Percentiles rank a stretch among this genome's conserved stretches.
Evolutionary conservation across 2,888 invertebrate species (phyloP).

Genomic region (Protophormia terraenovae): DNA sequence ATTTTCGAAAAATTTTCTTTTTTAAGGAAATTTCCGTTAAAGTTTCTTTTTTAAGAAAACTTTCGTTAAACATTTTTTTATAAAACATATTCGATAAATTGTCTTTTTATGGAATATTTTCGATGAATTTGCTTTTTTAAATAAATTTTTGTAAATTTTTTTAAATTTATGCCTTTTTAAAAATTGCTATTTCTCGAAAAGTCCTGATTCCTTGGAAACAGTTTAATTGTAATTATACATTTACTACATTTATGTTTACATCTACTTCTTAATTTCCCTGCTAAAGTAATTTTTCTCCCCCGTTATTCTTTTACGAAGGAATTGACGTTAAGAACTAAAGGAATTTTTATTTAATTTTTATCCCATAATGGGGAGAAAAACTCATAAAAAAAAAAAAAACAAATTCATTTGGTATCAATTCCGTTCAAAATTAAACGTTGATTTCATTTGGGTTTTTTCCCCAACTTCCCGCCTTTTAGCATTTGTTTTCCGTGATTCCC

Average conservation of each 20-base stretch:
- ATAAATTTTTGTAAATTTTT: too few relatives aligned
- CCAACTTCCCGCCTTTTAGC: not conserved
- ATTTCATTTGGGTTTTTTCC: slow-evolving; percentile 34
- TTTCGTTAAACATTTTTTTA: too few relatives aligned
- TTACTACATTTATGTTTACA: not conserved
- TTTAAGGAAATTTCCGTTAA: too few relatives aligned
- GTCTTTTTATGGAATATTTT: too few relatives aligned
- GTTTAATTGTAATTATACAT: not conserved
- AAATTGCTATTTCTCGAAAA: too few relatives aligned
- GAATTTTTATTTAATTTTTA: not conserved
- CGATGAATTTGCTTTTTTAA: too few relatives aligned
- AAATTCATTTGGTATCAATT: slow-evolving; percentile 7
- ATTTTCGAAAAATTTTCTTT: too few relatives aligned
- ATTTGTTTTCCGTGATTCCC: not conserved
- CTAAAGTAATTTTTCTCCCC: not conserved
- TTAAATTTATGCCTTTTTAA: too few relatives aligned
- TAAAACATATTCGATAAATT: too few relatives aligned
- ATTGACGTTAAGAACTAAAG: not conserved
- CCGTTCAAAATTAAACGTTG: slow-evolving; percentile 36
- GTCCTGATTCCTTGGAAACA: too few relatives aligned
- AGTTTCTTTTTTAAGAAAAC: too few relatives aligned
- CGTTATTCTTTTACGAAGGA: not conserved
- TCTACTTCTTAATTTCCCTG: slow-evolving; percentile 8
- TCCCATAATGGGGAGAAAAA: not conserved
- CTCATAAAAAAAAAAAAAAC: slow-evolving; percentile 4